Evolutionary conservation across 1,140 invertebrate genomes (phyloP), one percentile per base, ranked within the genome.

Genomic region (Acromyrmex charruanus): DNA sequence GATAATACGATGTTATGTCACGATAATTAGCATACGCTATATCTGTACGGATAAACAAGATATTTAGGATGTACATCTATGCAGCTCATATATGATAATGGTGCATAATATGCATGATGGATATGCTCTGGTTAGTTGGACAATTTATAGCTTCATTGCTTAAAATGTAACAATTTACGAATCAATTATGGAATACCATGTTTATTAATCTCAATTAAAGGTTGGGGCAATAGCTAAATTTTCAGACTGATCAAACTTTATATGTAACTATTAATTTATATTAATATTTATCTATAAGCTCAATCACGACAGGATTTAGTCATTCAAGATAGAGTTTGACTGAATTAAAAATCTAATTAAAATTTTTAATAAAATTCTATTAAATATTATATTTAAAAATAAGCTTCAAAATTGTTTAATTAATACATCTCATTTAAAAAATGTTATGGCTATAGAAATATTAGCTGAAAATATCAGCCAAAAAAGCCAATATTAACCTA

Each of bases 1-100:
- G 35, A 74, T 75, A 82, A 82, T 82, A 72, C 18, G 39, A 44
- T 44, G 55, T 72, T 59, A 31, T 72, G 55, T 55, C 77, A 80
- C n/a, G 68, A 49, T 82, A 74, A 84, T 84, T 71, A 81, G 25
- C 59, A 84, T 61, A 84, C 44, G 28, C 80, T 25, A 84, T 63
- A 61, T 84, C 28, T 58, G 39, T 35, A 74, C 39, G 69, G 55
- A 75, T 44, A 74, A 63, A 84, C 39, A 74, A 61, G 55, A 75
- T 84, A 84, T 84, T 75, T 84, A 74, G 79, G 28, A 84, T 84
- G 69, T 84, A 63, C 72, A 75, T 74, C 39, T 61, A 75, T 84
- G 55, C 80, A 35, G 69, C 69, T 63, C 80, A 74, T 84, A 61
- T 49, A 61, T 61, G 80, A 74, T 74, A 74, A 84, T 84, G n/a